Base-by-base conservation (phyloP, 2,797 vertebrate genomes). In the Tadarida brasiliensis region DNA sequence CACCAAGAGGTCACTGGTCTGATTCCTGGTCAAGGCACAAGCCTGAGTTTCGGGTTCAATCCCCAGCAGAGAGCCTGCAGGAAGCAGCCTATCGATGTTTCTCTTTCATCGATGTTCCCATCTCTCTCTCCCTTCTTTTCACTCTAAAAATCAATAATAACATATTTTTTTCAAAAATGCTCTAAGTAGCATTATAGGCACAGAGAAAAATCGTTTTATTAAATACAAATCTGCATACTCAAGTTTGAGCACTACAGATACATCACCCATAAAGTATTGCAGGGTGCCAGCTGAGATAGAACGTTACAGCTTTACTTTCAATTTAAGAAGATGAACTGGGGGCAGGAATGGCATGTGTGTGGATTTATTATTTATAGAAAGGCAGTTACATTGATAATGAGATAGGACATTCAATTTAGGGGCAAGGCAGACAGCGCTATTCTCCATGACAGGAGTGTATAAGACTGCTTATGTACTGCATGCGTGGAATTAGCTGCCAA, bases 331-430 rank as follows among this genome's bases (percentile, higher is more conserved):
- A 61, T 30, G 44, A 80, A 39, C 30, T n/a, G 10, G 20, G 7
- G 16, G 49, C 65, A 30, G 14, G 47, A 17, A 86, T 90, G 85
- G 19, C 19, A 24, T 35, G 77, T 24, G 49, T 4, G 1, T 24
- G 19, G 24, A n/a, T 14, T 67, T 92, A 82, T 77, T 71, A 35
- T 78, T 96, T 87, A 56, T 39, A 26, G 35, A 84, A 59, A 95
- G 3, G 39, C 65, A 90, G 80, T 93, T 83, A 47, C 19, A 30
- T 57, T 86, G 20, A 24, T 57, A 78, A 76, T 51, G 83, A 83
- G 35, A 74, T 22, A 54, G 24, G 20, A n/a, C 30, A 68, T 54
- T 88, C 16, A 35, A 67, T 63, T 82, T 90, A 54, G 20, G 24
- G n/a, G 39, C 35, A 93, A 57, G 24, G 28, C 20, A 83, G 28